Base-by-base conservation (phyloP, 2,113 vertebrate genomes). In the Coturnix japonica region DNA sequence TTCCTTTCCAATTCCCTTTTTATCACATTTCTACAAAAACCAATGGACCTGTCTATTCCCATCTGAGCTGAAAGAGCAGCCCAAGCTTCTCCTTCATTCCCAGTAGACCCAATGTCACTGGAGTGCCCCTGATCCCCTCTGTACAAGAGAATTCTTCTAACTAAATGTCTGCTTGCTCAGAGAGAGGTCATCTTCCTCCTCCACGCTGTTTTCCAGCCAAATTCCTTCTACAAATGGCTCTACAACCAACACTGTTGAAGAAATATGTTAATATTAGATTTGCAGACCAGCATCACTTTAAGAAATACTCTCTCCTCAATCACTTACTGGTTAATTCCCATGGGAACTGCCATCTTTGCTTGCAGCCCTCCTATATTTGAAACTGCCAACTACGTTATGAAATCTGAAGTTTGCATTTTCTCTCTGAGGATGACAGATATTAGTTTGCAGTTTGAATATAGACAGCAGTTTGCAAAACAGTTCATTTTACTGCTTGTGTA, bases 131-230 rank as follows among this genome's bases (percentile, higher is more conserved):
- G 22, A 22, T 11, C 31, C 31, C 11, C 9, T 41, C 16, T 35
- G 23, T n/a, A 53, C 14, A 16, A 70, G 9, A 15, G 6, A 82
- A 21, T 18, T n/a, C 66, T 63, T n/a, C 61, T 64, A 11, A 30
- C 22, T 14, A 7, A 79, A 54, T 3, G 3, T 19, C 13, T 64
- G 67, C 37, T 59, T 0, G 0, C 30, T 43, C 30, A n/a, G 25
- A 43, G 8, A 65, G 21, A 9, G 79, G 3, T 12, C 26, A 53
- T 15, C 25, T 23, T 76, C 18, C 60, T 64, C 28, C 28, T 49
- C n/a, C 30, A 47, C 4, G 0, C 6, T 56, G 11, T 19, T 74
- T 43, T 12, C 18, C 60, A 59, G 47, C 6, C 28, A 57, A 51
- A 63, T 28, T 12, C 46, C 53, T 61, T 43, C 26, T 63, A 7